Conservation (phyloP, 2,113 vertebrate genomes). For the Octodon degus region DNA sequence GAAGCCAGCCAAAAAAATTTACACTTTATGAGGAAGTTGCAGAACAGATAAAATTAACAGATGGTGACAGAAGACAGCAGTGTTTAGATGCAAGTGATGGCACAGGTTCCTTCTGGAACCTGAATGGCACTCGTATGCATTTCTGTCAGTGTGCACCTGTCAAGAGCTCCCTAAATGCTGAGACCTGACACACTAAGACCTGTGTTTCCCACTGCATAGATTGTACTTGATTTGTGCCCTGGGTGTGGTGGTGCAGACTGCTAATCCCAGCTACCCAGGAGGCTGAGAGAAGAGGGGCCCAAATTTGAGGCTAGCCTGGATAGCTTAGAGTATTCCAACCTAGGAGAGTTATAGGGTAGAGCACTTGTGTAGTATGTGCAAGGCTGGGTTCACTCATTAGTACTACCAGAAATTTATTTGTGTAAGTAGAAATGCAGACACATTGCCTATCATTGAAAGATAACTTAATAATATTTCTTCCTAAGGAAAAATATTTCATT, state of each 20-base stretch:
- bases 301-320: not conserved
- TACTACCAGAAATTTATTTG: not conserved
- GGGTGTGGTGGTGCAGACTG: not conserved
- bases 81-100: not conserved
- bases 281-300: not conserved
- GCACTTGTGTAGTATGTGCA: not conserved
- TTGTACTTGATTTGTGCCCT: too few species aligned
- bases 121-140: not conserved
- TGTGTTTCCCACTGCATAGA: not conserved
- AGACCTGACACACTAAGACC: not conserved
- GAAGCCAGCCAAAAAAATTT: not conserved
- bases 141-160: not conserved
- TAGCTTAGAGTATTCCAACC: not conserved
- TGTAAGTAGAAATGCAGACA: too few species aligned
- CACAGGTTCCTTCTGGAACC: not conserved
- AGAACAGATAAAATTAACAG: not conserved
- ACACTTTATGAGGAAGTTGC: not conserved
- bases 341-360: not conserved
- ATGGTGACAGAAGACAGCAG: not conserved
- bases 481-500: not conserved
- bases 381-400: not conserved
- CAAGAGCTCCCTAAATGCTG: rapidly evolving
- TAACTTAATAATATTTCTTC: not conserved
- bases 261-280: not conserved
- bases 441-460: not conserved